Conservation (phyloP, 2,797 vertebrate species). For the Anniella stebbinsi region DNA sequence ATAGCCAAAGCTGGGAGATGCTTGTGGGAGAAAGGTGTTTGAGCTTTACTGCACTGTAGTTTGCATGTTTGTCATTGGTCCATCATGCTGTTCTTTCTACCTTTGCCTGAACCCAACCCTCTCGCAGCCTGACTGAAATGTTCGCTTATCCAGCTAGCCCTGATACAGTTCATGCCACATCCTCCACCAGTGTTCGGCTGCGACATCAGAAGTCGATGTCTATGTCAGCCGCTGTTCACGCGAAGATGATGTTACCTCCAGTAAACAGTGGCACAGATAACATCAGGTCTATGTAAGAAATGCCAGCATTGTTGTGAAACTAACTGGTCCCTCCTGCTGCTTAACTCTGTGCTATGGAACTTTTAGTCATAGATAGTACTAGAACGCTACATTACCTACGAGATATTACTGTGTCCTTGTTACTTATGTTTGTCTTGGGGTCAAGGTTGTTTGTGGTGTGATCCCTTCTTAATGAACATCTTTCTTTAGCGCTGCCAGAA, state of each 20-base stretch:
- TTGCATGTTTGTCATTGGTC: constrained; percentile 78
- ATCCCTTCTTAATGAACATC: constrained; percentile 61
- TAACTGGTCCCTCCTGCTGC: constrained; percentile 73
- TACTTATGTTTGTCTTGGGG: constrained; percentile 65
- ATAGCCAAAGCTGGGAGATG: constrained; percentile 16
- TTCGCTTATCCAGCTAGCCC: constrained; percentile 86
- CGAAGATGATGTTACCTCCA: constrained; percentile 88
- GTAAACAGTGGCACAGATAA: constrained; percentile 90
- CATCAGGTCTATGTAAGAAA: constrained; percentile 89
- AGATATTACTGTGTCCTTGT: constrained; percentile 60
- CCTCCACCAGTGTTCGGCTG: constrained; percentile 87
- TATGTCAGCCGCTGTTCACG: constrained; percentile 87
- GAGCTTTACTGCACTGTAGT: constrained; percentile 69
- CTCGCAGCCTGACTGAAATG: constrained; percentile 90
- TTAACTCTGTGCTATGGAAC: constrained; percentile 76
- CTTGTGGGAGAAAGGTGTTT: constrained; percentile 65
- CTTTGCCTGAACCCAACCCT: constrained; percentile 82
- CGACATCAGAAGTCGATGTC: constrained; percentile 89
- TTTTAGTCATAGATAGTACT: constrained; percentile 70
- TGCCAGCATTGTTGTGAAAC: constrained; percentile 76
- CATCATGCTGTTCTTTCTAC: constrained; percentile 84
- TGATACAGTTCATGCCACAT: constrained; percentile 85
- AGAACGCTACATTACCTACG: constrained; percentile 63
- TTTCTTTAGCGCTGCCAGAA: constrained; percentile 55
- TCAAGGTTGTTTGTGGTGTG: constrained; percentile 69